Percentiles rank a stretch among this genome's conserved stretches.
Conservation (phyloP, 2,888 invertebrate species). For the Eupithecia dodoneata region DNA sequence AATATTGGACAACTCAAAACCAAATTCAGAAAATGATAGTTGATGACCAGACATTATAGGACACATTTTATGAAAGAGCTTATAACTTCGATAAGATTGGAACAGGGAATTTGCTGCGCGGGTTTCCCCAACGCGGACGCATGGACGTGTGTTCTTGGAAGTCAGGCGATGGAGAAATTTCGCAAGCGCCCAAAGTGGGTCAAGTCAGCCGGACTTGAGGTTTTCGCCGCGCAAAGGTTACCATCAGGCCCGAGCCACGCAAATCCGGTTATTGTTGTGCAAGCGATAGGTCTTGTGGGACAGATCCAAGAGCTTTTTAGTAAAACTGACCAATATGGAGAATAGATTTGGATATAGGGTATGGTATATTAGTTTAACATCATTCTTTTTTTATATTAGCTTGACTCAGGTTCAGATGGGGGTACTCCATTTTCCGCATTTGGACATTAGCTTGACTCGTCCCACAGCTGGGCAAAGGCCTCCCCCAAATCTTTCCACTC, state of each 20-base stretch:
- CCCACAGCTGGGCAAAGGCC: too few species aligned
- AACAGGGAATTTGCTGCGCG: slow-evolving; percentile 43
- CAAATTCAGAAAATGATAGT: neutral
- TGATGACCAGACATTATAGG: neutral
- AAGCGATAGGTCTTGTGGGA: slow-evolving; percentile 75
- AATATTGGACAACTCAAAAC: too few species aligned
- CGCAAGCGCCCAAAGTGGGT: slow-evolving; percentile 78
- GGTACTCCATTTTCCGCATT: too few species aligned
- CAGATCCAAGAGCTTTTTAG: slow-evolving; percentile 61
- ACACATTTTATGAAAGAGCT: neutral
- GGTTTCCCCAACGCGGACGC: slow-evolving; percentile 69
- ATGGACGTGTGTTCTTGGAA: slow-evolving; percentile 71
- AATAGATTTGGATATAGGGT: neutral
- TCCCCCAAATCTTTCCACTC: too few species aligned
- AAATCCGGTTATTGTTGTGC: slow-evolving; percentile 79
- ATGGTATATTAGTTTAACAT: neutral
- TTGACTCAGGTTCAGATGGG: too few species aligned
- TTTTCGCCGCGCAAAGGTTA: slow-evolving; percentile 81
- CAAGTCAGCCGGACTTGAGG: slow-evolving; percentile 82
- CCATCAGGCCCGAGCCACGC: slow-evolving; percentile 57
- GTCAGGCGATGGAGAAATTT: slow-evolving; percentile 78
- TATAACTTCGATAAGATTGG: neutral
- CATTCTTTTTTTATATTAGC: too few species aligned
- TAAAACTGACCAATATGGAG: neutral
- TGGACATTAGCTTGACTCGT: too few species aligned